Conservation (phyloP, 1,140 invertebrate species). For the Drosophila biarmipes region DNA sequence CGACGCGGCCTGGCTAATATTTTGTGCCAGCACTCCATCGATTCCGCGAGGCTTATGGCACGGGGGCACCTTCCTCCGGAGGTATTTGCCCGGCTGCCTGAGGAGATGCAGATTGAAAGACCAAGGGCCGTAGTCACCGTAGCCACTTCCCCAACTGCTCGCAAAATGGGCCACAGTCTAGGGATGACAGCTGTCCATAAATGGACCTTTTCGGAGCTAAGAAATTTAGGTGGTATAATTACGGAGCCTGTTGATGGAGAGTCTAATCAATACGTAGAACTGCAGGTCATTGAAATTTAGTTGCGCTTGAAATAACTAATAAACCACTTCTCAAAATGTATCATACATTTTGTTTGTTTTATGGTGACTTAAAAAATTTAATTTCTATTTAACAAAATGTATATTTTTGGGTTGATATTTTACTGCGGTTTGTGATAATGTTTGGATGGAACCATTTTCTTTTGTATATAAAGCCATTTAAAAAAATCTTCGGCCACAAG, state of each 20-base stretch:
- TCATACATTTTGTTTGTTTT: too few species aligned
- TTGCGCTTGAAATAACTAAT: background rate
- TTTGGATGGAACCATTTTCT: too few species aligned
- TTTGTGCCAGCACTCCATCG: constrained; percentile 85
- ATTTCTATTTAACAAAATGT: too few species aligned
- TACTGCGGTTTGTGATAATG: too few species aligned
- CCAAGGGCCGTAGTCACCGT: constrained; percentile 2
- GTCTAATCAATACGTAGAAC: background rate
- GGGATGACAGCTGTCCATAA: background rate
- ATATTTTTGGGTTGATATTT: too few species aligned
- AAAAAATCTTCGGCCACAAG: too few species aligned
- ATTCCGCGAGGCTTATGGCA: constrained; percentile 85
- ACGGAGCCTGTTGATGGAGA: background rate
- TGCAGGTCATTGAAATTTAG: background rate
- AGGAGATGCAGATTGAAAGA: constrained; percentile 20
- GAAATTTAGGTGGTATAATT: background rate
- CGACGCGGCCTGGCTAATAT: constrained; percentile 85
- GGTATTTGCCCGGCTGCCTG: background rate
- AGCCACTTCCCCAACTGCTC: constrained; percentile 66
- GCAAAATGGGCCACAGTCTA: background rate
- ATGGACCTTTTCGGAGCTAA: background rate
- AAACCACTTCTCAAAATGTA: too few species aligned
- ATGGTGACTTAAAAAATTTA: too few species aligned
- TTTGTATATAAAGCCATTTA: too few species aligned
- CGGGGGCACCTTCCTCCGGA: constrained; percentile 51